Base-by-base conservation (phyloP, 2,888 invertebrate genomes). In the Meiosimyza platycephala region DNA sequence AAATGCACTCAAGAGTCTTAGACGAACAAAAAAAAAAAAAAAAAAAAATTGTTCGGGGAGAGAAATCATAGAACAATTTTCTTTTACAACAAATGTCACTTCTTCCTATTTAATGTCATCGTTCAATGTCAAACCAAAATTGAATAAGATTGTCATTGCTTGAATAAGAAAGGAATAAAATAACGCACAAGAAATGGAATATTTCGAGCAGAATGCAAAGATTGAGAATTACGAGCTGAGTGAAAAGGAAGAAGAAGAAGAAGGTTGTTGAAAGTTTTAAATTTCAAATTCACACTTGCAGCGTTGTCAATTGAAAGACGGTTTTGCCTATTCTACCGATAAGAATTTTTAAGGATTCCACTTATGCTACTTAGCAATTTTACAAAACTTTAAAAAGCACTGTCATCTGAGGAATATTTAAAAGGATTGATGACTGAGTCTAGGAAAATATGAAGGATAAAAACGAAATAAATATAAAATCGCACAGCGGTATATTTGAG, bases 71-170 rank as follows among this genome's bases (percentile, higher is more conserved):
- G 40, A 40, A 40, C 7, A 40, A 40, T 40, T 40, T 40, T 40
- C 40, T 40, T 40, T 40, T 40, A 40, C 40, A 40, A 40, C 40
- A 40, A 40, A 9, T 40, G 22, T 47, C 15, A 28, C 52, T 64
- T 7, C 51, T 64, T 57, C 22, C 57, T 12, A 40, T 52, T 62
- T 6, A 40, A 62, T 50, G 64, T 15, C 55, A 52, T 66, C 72
- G 33, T 72, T 65, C 72, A 66, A 81, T 82, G 78, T 77, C 80
- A 80, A 71, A 48, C 63, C 77, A 78, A 82, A 82, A 83, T 83
- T 81, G 81, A 82, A 82, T 82, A 82, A 81, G 78, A 82, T 81
- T 83, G 82, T 81, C 77, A 75, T 76, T 72, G 73, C 63, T 57
- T 72, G 74, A 77, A 73, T 76, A 71, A 76, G 72, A 40, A 40